These are phyloP conservation scores for Odontomachus brunneus DNA, from an alignment of 1,140 invertebrate genomes.

Conservation along the genomic window DNA sequence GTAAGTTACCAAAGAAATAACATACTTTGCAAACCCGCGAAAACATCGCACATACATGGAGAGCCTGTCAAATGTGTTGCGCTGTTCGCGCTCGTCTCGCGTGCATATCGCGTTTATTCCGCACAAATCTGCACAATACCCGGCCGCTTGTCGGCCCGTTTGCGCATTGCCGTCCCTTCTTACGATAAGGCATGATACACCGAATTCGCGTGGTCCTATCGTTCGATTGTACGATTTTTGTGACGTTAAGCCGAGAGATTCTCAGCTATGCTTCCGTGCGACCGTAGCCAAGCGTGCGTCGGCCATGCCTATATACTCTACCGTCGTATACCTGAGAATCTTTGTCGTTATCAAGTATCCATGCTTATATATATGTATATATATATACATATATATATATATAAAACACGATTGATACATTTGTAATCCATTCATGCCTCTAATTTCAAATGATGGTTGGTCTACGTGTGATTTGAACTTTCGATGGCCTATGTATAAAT, in stretches of 20 bases:
- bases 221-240: constrained; percentile 70
- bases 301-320: constrained; percentile 73
- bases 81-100: constrained; percentile 54
- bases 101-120: constrained; percentile 50
- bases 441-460: not conserved
- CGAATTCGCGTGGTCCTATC: not conserved
- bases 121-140: not conserved
- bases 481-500: not conserved
- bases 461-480: not conserved
- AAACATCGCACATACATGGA: constrained; percentile 62
- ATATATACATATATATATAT: too few relatives aligned
- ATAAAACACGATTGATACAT: constrained; percentile 3
- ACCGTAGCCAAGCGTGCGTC: constrained; percentile 81
- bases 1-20: constrained; percentile 89
- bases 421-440: not conserved
- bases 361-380: too few relatives aligned
- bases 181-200: not conserved
- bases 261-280: constrained; percentile 49
- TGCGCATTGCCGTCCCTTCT: too few relatives aligned
- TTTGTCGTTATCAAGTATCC: constrained; percentile 61
- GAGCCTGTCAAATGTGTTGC: constrained; percentile 77
- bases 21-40: constrained; percentile 58
- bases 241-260: constrained; percentile 78
- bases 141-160: not conserved
- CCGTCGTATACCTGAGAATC: constrained; percentile 69